Evolutionary conservation across 2,113 vertebrate genomes (phyloP).

Genomic region (Xenopus borealis): DNA sequence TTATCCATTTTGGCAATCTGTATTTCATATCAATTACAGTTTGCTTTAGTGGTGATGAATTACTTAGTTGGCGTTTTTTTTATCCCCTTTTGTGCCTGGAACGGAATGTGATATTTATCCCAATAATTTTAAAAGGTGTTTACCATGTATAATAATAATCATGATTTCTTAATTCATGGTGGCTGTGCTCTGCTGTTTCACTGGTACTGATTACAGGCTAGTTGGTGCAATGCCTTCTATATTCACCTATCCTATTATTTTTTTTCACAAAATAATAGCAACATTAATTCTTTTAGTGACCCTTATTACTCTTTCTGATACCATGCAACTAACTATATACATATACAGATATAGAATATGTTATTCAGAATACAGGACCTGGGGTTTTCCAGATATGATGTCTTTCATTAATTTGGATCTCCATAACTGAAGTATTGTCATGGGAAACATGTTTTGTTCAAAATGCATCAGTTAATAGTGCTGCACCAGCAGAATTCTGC

Average conservation of each 20-base stretch:
- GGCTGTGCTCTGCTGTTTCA: slow-evolving; percentile 54
- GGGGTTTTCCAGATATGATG: too few relatives aligned
- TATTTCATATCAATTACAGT: background rate
- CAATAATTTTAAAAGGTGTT: slow-evolving; percentile 56
- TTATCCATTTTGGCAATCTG: slow-evolving; percentile 10
- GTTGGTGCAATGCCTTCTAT: slow-evolving; percentile 57
- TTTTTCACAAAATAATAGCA: slow-evolving; percentile 64
- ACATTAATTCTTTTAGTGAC: slow-evolving; percentile 39
- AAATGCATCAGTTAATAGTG: too few relatives aligned
- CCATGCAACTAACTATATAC: background rate
- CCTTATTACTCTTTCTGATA: slow-evolving; percentile 10
- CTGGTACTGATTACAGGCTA: slow-evolving; percentile 54
- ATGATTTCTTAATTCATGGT: slow-evolving; percentile 49
- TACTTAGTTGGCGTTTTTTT: slow-evolving; percentile 59
- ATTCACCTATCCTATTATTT: slow-evolving; percentile 60
- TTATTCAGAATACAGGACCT: too few relatives aligned
- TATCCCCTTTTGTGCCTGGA: slow-evolving; percentile 53
- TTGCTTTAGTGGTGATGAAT: slow-evolving; percentile 28
- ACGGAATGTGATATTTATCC: slow-evolving; percentile 50
- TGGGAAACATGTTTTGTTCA: too few relatives aligned
- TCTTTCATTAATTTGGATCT: too few relatives aligned
- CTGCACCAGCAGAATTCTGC: too few relatives aligned
- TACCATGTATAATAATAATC: slow-evolving; percentile 59
- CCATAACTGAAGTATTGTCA: too few relatives aligned
- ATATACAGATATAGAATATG: too few relatives aligned